These are phyloP conservation scores for Pygocentrus nattereri DNA, from an alignment of 2,797 vertebrate genomes.

Conservation along the genomic window DNA sequence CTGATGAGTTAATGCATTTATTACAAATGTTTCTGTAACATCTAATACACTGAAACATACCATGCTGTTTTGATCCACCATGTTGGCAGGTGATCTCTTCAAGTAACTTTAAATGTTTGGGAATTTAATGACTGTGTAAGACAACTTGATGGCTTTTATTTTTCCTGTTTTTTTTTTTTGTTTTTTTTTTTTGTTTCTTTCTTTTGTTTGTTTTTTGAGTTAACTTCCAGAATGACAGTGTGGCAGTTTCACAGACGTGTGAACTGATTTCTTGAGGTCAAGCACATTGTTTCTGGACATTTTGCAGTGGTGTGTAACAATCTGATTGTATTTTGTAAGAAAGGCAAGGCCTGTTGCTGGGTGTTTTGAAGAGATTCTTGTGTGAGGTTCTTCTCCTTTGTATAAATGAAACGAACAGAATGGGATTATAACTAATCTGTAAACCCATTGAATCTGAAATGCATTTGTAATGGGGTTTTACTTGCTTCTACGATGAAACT, in stretches of 20 bases:
- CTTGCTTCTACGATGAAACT: slow-evolving; percentile 70
- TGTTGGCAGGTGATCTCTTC: slow-evolving; percentile 62
- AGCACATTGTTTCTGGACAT: slow-evolving; percentile 61
- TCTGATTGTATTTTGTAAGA: slow-evolving; percentile 78
- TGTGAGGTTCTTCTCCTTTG: slow-evolving; percentile 72
- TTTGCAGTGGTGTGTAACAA: slow-evolving; percentile 73
- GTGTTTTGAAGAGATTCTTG: slow-evolving; percentile 54
- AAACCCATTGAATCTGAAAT: slow-evolving; percentile 69
- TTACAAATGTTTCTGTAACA: slow-evolving; percentile 68
- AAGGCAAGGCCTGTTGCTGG: slow-evolving; percentile 53
- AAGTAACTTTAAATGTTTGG: slow-evolving; percentile 65
- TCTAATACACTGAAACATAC: slow-evolving; percentile 64
- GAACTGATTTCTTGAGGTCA: slow-evolving; percentile 57
- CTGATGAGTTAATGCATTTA: slow-evolving; percentile 68
- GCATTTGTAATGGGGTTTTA: slow-evolving; percentile 72
- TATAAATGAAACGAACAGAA: slow-evolving; percentile 54
- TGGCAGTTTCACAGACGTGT: slow-evolving; percentile 64
- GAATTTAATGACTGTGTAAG: slow-evolving; percentile 67
- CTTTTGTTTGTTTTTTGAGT: slow-evolving; percentile 48
- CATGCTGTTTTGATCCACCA: slow-evolving; percentile 50
- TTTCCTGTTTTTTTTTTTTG: slow-evolving; percentile 65
- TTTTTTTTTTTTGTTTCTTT: slow-evolving; percentile 59
- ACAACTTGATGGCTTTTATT: slow-evolving; percentile 68
- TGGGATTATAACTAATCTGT: slow-evolving; percentile 56
- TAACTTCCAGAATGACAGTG: slow-evolving; percentile 59